Conservation (phyloP, 2,888 invertebrate species). For the Xanthorhoe spadicearia region DNA sequence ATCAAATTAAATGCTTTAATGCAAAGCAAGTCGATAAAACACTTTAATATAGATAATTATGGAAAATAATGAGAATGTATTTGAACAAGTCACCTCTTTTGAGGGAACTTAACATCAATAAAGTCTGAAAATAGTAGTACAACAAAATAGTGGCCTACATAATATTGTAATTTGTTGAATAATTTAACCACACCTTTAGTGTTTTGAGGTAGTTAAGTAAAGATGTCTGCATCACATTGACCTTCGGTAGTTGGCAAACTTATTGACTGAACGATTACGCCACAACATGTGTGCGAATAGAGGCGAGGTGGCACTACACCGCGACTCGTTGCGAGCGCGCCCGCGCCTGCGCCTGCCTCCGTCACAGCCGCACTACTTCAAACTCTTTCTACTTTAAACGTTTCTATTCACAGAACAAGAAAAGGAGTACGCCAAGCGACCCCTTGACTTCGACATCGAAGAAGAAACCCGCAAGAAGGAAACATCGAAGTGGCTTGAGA, state of each 20-base stretch:
- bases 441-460: constrained; percentile 93
- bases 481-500: constrained; percentile 95
- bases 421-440: constrained; percentile 92
- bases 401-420: constrained; percentile 85
- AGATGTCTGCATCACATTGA: constrained; percentile 76
- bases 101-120: not conserved
- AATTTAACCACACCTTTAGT: constrained; percentile 57
- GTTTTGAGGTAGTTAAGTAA: constrained; percentile 70
- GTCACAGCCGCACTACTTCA: constrained; percentile 42
- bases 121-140: not conserved
- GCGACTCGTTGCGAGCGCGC: constrained; percentile 66
- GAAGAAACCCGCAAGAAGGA: constrained; percentile 95
- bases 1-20: too few relatives aligned
- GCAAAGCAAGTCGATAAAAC: too few relatives aligned
- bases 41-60: too few relatives aligned
- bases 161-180: constrained; percentile 67
- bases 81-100: not conserved
- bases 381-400: too few relatives aligned
- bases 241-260: constrained; percentile 81
- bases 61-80: not conserved
- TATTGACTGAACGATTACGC: constrained; percentile 80
- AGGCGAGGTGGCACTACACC: constrained; percentile 64
- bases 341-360: constrained; percentile 48
- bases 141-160: constrained; percentile 65
- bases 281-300: constrained; percentile 67